Evolutionary conservation across 1,140 invertebrate species (phyloP).

Genomic region (Neodiprion pinetum): DNA sequence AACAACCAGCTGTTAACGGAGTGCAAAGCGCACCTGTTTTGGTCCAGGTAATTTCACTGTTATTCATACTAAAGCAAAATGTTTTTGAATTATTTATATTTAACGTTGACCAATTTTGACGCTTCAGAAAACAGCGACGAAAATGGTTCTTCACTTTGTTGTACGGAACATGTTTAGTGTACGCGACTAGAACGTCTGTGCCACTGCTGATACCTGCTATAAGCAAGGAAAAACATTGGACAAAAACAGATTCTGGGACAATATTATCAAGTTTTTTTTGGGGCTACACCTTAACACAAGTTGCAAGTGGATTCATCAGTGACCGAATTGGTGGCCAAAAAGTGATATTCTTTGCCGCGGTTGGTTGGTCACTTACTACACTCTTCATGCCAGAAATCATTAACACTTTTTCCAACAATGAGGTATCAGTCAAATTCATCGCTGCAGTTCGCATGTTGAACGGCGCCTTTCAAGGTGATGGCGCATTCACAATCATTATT

Average conservation of each 20-base stretch:
- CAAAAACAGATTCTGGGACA: constrained; percentile 74
- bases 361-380: constrained; percentile 74
- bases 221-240: constrained; percentile 73
- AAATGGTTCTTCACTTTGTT: constrained; percentile 71
- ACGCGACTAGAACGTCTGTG: constrained; percentile 73
- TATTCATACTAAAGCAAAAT: too few relatives aligned
- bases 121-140: constrained; percentile 60
- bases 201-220: constrained; percentile 72
- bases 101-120: not conserved
- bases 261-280: constrained; percentile 80
- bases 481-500: not conserved
- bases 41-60: not conserved
- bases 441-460: constrained; percentile 69
- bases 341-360: constrained; percentile 69
- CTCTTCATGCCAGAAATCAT: constrained; percentile 74
- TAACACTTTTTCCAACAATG: constrained; percentile 64
- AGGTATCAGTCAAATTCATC: constrained; percentile 66
- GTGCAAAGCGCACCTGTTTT: not conserved
- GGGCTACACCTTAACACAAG: constrained; percentile 79
- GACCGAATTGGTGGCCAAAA: constrained; percentile 74
- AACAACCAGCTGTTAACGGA: not conserved
- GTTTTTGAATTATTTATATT: too few relatives aligned
- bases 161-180: constrained; percentile 71
- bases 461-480: constrained; percentile 72
- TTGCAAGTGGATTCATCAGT: constrained; percentile 74